Evolutionary conservation across 2,113 vertebrate genomes (phyloP).

Genomic region (Plotosus lineatus): DNA sequence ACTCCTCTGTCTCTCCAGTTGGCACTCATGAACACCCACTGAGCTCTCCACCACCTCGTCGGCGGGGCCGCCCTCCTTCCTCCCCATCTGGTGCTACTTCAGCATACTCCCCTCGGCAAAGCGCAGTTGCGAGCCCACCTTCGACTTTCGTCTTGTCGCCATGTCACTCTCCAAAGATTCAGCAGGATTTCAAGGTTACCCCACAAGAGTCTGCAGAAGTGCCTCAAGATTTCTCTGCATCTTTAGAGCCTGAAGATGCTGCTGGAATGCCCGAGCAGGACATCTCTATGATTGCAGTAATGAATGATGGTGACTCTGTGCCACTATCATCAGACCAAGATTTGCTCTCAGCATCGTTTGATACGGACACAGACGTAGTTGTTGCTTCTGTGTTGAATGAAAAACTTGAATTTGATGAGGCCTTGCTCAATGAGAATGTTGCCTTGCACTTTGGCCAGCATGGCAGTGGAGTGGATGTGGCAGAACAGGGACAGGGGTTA

Average conservation of each 20-base stretch:
- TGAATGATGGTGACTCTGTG: constrained; percentile 64
- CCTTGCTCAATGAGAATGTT: constrained; percentile 75
- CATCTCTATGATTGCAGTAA: constrained; percentile 61
- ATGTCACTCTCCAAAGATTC: constrained; percentile 59
- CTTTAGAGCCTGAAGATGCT: constrained; percentile 69
- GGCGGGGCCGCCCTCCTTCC: constrained; percentile 63
- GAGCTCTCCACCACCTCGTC: constrained; percentile 62
- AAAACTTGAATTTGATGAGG: constrained; percentile 81
- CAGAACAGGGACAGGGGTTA: constrained; percentile 13
- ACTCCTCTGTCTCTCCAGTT: constrained; percentile 60
- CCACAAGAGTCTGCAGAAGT: constrained; percentile 68
- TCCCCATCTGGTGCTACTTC: constrained; percentile 70
- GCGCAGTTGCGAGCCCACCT: constrained; percentile 32
- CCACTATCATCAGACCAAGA: constrained; percentile 67
- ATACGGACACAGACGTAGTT: constrained; percentile 73
- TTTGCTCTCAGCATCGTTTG: constrained; percentile 68
- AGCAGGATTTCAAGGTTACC: constrained; percentile 64
- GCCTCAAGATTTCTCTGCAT: constrained; percentile 69
- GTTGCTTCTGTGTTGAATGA: constrained; percentile 79
- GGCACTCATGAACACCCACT: constrained; percentile 54
- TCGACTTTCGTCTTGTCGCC: constrained; percentile 30
- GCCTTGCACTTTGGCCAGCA: constrained; percentile 65
- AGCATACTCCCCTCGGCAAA: constrained; percentile 68
- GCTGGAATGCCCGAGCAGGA: constrained; percentile 63
- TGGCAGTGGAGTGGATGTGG: constrained; percentile 40